phyloP scores from a whole-genome alignment of 2,113 vertebrate species.

The Oophaga pumilio region DNA sequence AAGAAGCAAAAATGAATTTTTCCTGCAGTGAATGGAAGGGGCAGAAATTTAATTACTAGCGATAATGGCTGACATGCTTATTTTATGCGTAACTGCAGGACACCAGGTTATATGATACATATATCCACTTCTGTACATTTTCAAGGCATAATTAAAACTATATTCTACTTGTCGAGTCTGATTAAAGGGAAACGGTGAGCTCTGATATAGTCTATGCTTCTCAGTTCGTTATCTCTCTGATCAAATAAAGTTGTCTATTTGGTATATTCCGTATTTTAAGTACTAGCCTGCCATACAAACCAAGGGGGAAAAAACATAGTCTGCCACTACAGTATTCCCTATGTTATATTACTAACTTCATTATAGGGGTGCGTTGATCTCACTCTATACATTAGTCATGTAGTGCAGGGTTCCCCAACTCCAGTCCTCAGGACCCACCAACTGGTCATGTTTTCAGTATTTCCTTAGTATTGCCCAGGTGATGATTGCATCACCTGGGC shows the following conservation, averaged over 20 bases:
- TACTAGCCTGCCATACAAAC: too few relatives aligned
- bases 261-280: too few relatives aligned
- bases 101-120: neutral
- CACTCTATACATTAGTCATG: too few relatives aligned
- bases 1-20: conserved; percentile 1
- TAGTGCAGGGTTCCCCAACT: too few relatives aligned
- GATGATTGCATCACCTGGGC: too few relatives aligned
- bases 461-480: too few relatives aligned
- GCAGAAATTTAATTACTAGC: neutral
- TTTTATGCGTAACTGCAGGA: conserved; percentile 1
- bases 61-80: neutral
- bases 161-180: neutral
- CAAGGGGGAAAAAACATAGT: too few relatives aligned
- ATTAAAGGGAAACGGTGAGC: neutral
- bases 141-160: neutral
- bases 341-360: too few relatives aligned
- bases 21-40: neutral
- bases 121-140: neutral
- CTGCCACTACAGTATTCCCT: too few relatives aligned
- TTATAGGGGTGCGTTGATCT: too few relatives aligned
- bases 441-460: too few relatives aligned
- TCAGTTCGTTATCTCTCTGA: neutral
- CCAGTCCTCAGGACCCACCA: too few relatives aligned
- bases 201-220: neutral
- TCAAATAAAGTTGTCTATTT: neutral